These are phyloP conservation scores for Papilio protenor DNA, from an alignment of 2,888 invertebrate species.

Conservation along the genomic window DNA sequence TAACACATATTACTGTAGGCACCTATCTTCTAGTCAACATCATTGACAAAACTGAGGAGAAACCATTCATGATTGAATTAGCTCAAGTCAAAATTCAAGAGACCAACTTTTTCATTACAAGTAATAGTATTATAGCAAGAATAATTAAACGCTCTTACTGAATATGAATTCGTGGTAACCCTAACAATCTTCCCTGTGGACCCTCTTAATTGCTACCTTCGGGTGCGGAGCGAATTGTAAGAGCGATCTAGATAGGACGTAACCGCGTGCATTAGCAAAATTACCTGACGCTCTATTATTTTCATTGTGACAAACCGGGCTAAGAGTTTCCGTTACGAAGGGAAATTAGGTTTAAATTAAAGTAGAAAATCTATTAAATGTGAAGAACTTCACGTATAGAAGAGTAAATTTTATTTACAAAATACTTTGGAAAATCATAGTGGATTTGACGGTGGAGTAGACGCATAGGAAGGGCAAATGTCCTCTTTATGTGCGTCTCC, in stretches of 20 bases:
- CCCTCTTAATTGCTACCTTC: slow-evolving; percentile 80
- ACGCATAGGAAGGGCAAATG: no score
- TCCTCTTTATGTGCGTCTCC: no score
- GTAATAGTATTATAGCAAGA: slow-evolving; percentile 45
- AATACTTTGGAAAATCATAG: no score
- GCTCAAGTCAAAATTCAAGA: background rate
- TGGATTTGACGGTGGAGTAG: no score
- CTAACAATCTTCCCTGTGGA: slow-evolving; percentile 70
- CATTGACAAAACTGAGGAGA: background rate
- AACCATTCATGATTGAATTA: background rate
- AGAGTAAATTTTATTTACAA: no score
- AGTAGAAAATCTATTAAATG: slow-evolving; percentile 6
- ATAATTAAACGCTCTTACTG: slow-evolving; percentile 75
- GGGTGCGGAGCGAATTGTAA: slow-evolving; percentile 64
- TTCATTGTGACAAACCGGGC: slow-evolving; percentile 76
- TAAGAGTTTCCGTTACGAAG: slow-evolving; percentile 57
- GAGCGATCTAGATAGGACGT: slow-evolving; percentile 80
- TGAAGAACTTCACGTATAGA: background rate
- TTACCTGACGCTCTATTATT: slow-evolving; percentile 83
- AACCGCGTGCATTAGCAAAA: slow-evolving; percentile 84
- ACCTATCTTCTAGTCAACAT: background rate
- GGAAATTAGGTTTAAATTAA: slow-evolving; percentile 53
- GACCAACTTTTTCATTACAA: slow-evolving; percentile 45
- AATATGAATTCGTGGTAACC: slow-evolving; percentile 70
- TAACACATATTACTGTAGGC: no score